phyloP scores from a whole-genome alignment of 2,797 vertebrate genomes.

The Erpetoichthys calabaricus region DNA sequence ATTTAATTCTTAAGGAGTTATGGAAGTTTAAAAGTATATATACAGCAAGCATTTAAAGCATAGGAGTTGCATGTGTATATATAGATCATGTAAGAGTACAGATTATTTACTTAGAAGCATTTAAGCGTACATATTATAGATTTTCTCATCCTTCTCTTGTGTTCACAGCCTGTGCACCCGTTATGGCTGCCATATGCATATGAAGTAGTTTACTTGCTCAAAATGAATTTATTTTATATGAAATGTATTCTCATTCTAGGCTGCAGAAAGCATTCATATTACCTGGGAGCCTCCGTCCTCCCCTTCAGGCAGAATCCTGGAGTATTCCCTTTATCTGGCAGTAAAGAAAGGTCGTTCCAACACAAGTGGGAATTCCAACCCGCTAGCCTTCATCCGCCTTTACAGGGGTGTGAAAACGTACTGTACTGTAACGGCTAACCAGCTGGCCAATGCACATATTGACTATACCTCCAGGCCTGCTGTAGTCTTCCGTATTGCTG shows the following conservation, averaged over 20 bases:
- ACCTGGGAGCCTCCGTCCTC: slow-evolving; percentile 88
- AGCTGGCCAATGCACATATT: slow-evolving; percentile 81
- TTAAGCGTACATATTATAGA: too few relatives aligned
- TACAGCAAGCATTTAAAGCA: too few relatives aligned
- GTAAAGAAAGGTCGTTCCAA: slow-evolving; percentile 63
- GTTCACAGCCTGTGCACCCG: too few relatives aligned
- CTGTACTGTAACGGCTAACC: slow-evolving; percentile 64
- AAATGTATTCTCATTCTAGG: slow-evolving; percentile 36
- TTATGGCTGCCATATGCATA: too few relatives aligned
- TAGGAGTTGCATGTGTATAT: too few relatives aligned
- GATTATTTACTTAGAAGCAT: too few relatives aligned
- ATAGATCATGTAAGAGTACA: too few relatives aligned
- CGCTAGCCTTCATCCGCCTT: slow-evolving; percentile 84
- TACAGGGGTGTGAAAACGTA: slow-evolving; percentile 89
- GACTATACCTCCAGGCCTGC: slow-evolving; percentile 83
- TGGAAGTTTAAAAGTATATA: too few relatives aligned
- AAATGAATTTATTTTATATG: too few relatives aligned
- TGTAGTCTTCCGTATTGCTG: slow-evolving; percentile 89
- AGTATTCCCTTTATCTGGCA: slow-evolving; percentile 93
- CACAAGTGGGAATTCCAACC: slow-evolving; percentile 53
- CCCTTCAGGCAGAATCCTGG: slow-evolving; percentile 80
- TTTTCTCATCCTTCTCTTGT: too few relatives aligned
- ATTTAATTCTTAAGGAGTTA: too few relatives aligned
- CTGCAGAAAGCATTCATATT: slow-evolving; percentile 77
- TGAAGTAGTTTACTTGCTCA: too few relatives aligned